Conservation (phyloP, 1,140 invertebrate species). For the Habropoda laboriosa region DNA sequence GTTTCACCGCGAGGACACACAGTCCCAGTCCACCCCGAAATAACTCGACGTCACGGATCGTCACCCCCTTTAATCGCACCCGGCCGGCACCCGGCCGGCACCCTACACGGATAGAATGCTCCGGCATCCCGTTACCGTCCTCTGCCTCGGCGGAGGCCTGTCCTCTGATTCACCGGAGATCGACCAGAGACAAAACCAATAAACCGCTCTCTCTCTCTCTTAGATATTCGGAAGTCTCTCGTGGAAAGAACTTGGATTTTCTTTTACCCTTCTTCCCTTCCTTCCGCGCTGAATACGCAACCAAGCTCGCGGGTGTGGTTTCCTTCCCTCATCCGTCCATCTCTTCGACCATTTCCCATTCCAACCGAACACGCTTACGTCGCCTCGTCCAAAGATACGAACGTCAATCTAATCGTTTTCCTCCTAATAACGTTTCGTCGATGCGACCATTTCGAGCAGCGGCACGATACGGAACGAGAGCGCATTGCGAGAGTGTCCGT, state of each 20-base stretch:
- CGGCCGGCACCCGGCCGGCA: no score
- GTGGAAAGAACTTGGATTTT: slow-evolving; percentile 53
- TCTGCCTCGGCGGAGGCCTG: slow-evolving; percentile 11
- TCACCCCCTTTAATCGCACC: slow-evolving; percentile 63
- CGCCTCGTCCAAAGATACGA: background rate
- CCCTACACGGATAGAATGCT: slow-evolving; percentile 38
- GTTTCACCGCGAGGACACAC: slow-evolving; percentile 37
- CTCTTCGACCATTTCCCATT: slow-evolving; percentile 2
- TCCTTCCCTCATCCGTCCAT: slow-evolving; percentile 41
- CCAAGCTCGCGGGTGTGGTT: slow-evolving; percentile 71
- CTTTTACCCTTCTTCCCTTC: slow-evolving; percentile 14
- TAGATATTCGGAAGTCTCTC: slow-evolving; percentile 65
- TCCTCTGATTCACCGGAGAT: slow-evolving; percentile 38
- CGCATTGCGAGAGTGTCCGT: slow-evolving; percentile 7
- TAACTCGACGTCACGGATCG: slow-evolving; percentile 71
- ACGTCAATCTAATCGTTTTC: no score
- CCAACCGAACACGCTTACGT: background rate
- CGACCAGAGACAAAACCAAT: slow-evolving; percentile 73
- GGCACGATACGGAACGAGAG: background rate
- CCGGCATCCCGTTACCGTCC: slow-evolving; percentile 7
- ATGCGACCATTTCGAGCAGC: background rate
- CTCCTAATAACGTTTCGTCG: background rate
- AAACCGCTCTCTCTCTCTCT: slow-evolving; percentile 66
- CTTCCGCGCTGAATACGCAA: slow-evolving; percentile 78
- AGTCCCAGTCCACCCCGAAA: slow-evolving; percentile 61